A percentile compares a stretch with the other conserved stretches of the same genome.
phyloP scores from a whole-genome alignment of 2,113 vertebrate genomes.

The Calcarius ornatus region DNA sequence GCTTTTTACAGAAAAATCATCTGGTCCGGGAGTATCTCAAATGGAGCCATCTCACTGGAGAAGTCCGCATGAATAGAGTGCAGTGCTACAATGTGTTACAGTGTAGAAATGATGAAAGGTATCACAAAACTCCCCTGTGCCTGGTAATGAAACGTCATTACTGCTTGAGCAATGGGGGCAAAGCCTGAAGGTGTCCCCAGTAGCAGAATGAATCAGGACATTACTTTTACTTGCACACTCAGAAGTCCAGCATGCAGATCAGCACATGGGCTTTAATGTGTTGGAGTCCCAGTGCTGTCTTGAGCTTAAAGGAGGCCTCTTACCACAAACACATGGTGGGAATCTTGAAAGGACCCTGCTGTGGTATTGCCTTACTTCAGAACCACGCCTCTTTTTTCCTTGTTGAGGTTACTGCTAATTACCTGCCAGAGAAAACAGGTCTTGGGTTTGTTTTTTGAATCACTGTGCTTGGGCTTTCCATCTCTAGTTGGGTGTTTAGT shows the following conservation, averaged over 20 bases:
- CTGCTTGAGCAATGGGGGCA: neutral
- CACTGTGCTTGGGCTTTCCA: neutral
- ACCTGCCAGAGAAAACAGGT: neutral
- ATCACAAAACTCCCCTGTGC: neutral
- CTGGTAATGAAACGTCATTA: neutral
- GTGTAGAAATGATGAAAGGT: neutral
- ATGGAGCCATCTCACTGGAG: neutral
- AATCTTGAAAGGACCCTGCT: neutral
- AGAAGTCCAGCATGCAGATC: neutral
- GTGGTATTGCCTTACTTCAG: neutral
- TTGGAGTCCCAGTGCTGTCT: neutral
- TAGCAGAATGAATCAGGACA: rapidly evolving
- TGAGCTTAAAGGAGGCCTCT: neutral
- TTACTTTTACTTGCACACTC: neutral
- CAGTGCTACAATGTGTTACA: neutral
- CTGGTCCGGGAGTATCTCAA: neutral
- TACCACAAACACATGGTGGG: neutral
- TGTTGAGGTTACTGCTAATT: neutral
- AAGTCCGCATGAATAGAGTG: neutral
- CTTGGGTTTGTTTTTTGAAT: neutral
- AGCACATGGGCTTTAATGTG: neutral
- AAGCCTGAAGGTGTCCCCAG: neutral
- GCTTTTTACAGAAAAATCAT: neutral
- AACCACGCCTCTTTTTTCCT: neutral
- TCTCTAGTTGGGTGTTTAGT: neutral